Conservation (phyloP, 2,888 invertebrate genomes). For the Myopa tessellatipennis region DNA sequence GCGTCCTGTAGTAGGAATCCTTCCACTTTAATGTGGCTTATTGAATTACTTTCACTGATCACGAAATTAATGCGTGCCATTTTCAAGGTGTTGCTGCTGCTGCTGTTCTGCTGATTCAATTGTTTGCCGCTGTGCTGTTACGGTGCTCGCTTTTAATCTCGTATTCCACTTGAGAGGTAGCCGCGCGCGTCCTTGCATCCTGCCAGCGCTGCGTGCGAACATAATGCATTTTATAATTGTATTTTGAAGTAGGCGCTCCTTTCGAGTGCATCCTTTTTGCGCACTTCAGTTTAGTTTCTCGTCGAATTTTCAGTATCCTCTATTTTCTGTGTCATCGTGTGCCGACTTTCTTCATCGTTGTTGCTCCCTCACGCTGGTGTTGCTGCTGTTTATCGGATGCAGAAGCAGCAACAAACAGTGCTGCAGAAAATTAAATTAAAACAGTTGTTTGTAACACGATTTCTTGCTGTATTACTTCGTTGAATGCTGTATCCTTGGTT, state of each 20-base stretch:
- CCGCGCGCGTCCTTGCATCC: background rate
- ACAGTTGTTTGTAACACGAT: constrained; percentile 37
- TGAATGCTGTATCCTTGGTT: background rate
- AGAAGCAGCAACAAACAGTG: background rate
- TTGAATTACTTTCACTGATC: constrained; percentile 26
- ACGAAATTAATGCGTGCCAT: constrained; percentile 9
- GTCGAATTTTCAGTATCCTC: background rate
- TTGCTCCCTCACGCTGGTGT: background rate
- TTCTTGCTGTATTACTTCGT: constrained; percentile 37
- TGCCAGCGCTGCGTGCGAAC: constrained; percentile 22
- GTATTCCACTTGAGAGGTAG: constrained; percentile 20
- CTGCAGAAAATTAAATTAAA: constrained; percentile 33
- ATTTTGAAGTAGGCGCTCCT: constrained; percentile 33
- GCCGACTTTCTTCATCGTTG: constrained; percentile 9
- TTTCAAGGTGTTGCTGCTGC: constrained; percentile 14
- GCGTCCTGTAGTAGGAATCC: too few relatives aligned
- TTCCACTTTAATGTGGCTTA: background rate
- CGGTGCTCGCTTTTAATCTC: constrained; percentile 8
- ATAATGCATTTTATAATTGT: constrained; percentile 42
- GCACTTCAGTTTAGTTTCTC: constrained; percentile 18
- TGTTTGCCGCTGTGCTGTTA: background rate
- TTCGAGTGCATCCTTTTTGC: constrained; percentile 30
- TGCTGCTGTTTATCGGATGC: background rate
- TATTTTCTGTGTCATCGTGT: background rate
- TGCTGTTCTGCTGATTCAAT: background rate